These are phyloP conservation scores for Lasioglossum marginatum DNA, from an alignment of 2,888 invertebrate species.

Conservation along the genomic window DNA sequence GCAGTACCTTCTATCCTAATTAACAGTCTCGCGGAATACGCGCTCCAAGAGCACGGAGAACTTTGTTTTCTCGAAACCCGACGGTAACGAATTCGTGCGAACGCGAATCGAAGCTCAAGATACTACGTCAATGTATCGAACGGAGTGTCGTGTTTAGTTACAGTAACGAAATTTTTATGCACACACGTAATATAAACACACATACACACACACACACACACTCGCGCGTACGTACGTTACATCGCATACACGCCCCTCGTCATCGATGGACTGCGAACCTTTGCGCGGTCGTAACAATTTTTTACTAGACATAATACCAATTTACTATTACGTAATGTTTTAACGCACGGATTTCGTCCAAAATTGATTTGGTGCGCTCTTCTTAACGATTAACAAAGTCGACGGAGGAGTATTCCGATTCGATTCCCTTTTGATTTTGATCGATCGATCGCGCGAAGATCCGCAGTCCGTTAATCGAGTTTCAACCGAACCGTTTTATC, in stretches of 20 bases:
- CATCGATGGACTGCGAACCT: slow-evolving; percentile 15
- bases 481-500: slow-evolving; percentile 38
- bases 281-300: background rate
- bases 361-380: background rate
- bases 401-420: background rate
- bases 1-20: background rate
- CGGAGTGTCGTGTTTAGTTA: slow-evolving; percentile 38
- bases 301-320: background rate
- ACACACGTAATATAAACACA: background rate
- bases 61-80: slow-evolving; percentile 18
- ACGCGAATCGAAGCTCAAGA: slow-evolving; percentile 47
- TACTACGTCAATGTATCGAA: slow-evolving; percentile 36
- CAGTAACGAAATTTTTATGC: slow-evolving; percentile 49
- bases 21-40: background rate
- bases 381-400: background rate
- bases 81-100: slow-evolving; percentile 27
- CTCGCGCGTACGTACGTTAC: background rate
- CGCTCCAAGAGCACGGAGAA: slow-evolving; percentile 5
- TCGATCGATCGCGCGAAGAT: background rate
- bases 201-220: background rate
- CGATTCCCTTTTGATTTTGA: background rate
- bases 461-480: background rate
- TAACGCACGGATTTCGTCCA: background rate
- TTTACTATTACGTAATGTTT: background rate
- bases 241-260: slow-evolving; percentile 41